Percentiles rank a stretch among this genome's conserved stretches.
Evolutionary conservation across 2,797 vertebrate genomes (phyloP).

Genomic region (Danio tinwini): DNA sequence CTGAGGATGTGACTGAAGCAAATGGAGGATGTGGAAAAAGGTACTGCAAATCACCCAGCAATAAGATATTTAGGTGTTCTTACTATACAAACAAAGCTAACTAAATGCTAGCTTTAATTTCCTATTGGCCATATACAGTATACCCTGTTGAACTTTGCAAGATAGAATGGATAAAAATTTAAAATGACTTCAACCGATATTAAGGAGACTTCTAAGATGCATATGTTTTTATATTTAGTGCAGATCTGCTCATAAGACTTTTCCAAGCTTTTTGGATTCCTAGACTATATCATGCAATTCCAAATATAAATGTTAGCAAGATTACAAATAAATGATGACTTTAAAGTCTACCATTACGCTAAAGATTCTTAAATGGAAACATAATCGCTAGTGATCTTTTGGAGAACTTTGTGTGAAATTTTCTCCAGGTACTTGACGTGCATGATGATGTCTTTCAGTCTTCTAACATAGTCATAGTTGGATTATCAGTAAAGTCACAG

Average conservation of each 20-base stretch:
- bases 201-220: not conserved
- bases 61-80: too few species aligned
- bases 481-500: constrained; percentile 42
- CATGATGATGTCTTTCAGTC: constrained; percentile 15
- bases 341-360: not conserved
- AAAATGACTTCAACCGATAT: not conserved
- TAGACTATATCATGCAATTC: not conserved
- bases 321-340: not conserved
- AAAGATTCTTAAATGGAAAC: not conserved
- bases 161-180: not conserved
- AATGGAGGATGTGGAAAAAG: not conserved
- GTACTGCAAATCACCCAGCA: not conserved
- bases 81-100: not conserved
- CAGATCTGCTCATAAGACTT: not conserved
- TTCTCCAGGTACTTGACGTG: not conserved
- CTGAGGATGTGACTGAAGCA: not conserved
- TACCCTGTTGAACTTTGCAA: not conserved
- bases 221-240: not conserved
- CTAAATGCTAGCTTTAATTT: not conserved
- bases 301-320: not conserved
- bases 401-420: constrained; percentile 17
- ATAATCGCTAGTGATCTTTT: not conserved
- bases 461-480: constrained; percentile 6
- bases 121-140: not conserved
- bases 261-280: not conserved